Conservation (phyloP, 2,797 vertebrate genomes). For the Myotis pilosus region DNA sequence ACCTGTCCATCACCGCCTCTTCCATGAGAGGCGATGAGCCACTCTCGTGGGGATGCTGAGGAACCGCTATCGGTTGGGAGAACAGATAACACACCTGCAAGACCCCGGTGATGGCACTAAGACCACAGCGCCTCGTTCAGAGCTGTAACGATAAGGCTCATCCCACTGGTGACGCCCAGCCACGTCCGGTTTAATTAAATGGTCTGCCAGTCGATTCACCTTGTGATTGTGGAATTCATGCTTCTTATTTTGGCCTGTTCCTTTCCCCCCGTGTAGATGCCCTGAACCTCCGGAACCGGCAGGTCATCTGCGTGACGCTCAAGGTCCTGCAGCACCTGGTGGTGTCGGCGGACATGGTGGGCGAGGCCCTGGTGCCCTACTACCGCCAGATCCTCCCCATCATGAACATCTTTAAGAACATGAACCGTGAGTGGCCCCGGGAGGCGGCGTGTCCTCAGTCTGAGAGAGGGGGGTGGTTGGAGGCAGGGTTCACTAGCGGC, state of each 20-base stretch:
- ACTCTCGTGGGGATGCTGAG: slow-evolving; percentile 79
- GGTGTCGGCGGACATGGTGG: slow-evolving; percentile 90
- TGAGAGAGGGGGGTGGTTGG: not conserved
- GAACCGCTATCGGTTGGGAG: slow-evolving; percentile 79
- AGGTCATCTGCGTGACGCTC: slow-evolving; percentile 92
- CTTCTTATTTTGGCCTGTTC: slow-evolving; percentile 61
- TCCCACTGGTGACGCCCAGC: slow-evolving; percentile 74
- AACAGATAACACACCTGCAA: slow-evolving; percentile 80
- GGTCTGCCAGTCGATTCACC: slow-evolving; percentile 61
- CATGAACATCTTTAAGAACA: slow-evolving; percentile 96
- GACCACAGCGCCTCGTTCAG: slow-evolving; percentile 76
- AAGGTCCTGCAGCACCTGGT: slow-evolving; percentile 96
- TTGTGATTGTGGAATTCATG: slow-evolving; percentile 69
- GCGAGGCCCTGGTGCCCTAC: slow-evolving; percentile 91
- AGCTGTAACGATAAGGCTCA: slow-evolving; percentile 74
- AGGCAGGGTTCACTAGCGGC: no score
- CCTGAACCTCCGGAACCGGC: slow-evolving; percentile 91
- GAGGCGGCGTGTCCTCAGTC: slow-evolving; percentile 25
- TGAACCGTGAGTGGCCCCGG: slow-evolving; percentile 90
- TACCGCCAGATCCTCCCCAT: slow-evolving; percentile 95
- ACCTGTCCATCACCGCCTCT: slow-evolving; percentile 32
- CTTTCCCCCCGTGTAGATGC: slow-evolving; percentile 85
- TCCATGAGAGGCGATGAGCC: slow-evolving; percentile 67
- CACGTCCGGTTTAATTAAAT: slow-evolving; percentile 79
- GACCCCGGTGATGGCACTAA: slow-evolving; percentile 62